These are phyloP conservation scores for Temnothorax curvispinosus DNA, from an alignment of 1,140 invertebrate species.

Conservation along the genomic window DNA sequence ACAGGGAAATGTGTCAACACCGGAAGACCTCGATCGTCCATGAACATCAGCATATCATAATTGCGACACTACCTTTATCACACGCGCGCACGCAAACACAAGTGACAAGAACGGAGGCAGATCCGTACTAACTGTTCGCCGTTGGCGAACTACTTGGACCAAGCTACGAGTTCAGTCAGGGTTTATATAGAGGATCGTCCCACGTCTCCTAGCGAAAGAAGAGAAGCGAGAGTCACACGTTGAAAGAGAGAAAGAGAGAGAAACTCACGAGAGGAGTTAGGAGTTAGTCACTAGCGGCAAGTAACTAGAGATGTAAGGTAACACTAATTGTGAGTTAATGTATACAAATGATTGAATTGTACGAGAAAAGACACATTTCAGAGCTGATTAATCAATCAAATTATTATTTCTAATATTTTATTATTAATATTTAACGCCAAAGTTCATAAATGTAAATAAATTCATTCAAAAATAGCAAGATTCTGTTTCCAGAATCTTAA, in stretches of 20 bases:
- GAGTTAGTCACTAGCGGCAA: constrained; percentile 44
- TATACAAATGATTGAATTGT: background rate
- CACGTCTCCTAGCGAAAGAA: constrained; percentile 74
- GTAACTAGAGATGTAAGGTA: constrained; percentile 37
- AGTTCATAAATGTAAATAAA: background rate
- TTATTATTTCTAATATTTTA: no score
- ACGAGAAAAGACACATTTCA: background rate
- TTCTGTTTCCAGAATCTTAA: background rate
- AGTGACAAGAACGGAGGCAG: constrained; percentile 44
- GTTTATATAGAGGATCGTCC: constrained; percentile 85
- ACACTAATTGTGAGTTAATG: background rate
- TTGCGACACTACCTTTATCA: constrained; percentile 54
- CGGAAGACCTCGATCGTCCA: constrained; percentile 40
- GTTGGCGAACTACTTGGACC: constrained; percentile 76
- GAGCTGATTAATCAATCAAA: background rate
- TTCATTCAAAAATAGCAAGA: background rate
- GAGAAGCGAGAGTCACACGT: constrained; percentile 70
- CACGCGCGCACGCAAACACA: constrained; percentile 41
- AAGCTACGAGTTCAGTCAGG: constrained; percentile 69
- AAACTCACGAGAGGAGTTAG: constrained; percentile 19
- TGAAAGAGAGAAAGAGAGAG: constrained; percentile 37
- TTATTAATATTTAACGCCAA: background rate
- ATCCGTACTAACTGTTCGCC: constrained; percentile 70
- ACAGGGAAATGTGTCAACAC: background rate
- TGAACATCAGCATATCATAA: constrained; percentile 9